Conservation (phyloP, 2,113 vertebrate species). For the Cyprinodon variegatus region DNA sequence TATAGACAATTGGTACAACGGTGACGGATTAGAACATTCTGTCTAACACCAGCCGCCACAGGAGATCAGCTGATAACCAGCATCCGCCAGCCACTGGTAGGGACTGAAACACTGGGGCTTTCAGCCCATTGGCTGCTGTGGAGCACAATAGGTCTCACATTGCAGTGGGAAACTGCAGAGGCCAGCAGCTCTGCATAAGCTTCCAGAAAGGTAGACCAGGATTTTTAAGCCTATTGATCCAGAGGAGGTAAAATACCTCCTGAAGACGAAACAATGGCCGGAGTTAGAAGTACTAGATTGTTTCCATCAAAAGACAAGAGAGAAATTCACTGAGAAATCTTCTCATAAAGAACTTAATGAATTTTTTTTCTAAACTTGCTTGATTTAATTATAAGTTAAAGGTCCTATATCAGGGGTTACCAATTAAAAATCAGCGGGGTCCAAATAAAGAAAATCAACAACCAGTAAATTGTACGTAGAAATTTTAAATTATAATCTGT, state of each 20-base stretch:
- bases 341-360: background rate
- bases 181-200: slow-evolving; percentile 69
- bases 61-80: slow-evolving; percentile 52
- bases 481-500: too few relatives aligned
- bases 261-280: slow-evolving; percentile 27
- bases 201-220: slow-evolving; percentile 69
- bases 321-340: background rate
- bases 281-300: background rate
- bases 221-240: slow-evolving; percentile 44
- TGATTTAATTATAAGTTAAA: too few relatives aligned
- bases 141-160: slow-evolving; percentile 50
- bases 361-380: too few relatives aligned
- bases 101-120: slow-evolving; percentile 41
- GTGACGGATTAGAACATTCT: slow-evolving; percentile 75
- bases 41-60: slow-evolving; percentile 36
- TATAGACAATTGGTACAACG: slow-evolving; percentile 79
- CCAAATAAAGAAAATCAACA: too few relatives aligned
- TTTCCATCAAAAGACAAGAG: background rate
- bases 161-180: slow-evolving; percentile 51
- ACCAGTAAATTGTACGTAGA: too few relatives aligned
- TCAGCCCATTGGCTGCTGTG: slow-evolving; percentile 53
- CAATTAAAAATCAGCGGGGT: too few relatives aligned
- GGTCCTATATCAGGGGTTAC: too few relatives aligned
- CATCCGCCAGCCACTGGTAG: slow-evolving; percentile 26
- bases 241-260: slow-evolving; percentile 31